Evolutionary conservation across 2,113 vertebrate species (phyloP).

Genomic region (Eretmochelys imbricata): DNA sequence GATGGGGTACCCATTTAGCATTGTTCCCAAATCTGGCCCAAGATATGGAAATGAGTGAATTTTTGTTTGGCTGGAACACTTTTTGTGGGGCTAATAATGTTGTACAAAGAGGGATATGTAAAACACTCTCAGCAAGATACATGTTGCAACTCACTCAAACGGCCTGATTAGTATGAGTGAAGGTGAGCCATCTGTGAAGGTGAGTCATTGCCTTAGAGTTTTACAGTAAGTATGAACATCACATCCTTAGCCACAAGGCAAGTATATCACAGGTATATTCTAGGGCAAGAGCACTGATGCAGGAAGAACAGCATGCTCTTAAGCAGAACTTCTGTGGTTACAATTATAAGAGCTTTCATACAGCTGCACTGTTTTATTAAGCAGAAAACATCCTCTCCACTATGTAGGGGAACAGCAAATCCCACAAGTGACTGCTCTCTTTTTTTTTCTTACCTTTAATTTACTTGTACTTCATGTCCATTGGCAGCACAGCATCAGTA

Average conservation of each 20-base stretch:
- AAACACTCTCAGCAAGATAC: conserved; percentile 13
- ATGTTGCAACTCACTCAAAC: neutral
- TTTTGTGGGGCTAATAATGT: too few relatives aligned
- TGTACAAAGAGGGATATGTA: neutral
- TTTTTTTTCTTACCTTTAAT: conserved; percentile 62
- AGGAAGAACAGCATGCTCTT: neutral
- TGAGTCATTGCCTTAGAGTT: conserved; percentile 31
- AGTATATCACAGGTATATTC: conserved; percentile 39
- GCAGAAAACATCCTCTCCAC: conserved; percentile 13
- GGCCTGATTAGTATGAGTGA: conserved; percentile 32
- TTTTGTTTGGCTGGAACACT: neutral
- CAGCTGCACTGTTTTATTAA: conserved; percentile 37
- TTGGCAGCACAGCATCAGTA: conserved; percentile 72
- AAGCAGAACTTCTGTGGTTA: conserved; percentile 41
- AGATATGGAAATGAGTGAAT: rapidly evolving
- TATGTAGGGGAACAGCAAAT: neutral
- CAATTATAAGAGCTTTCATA: conserved; percentile 50
- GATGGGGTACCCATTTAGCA: neutral
- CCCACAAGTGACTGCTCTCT: neutral
- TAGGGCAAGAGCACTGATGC: neutral
- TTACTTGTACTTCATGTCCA: conserved; percentile 74
- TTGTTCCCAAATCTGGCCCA: neutral
- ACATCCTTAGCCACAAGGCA: conserved; percentile 57
- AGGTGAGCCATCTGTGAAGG: conserved; percentile 32
- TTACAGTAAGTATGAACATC: neutral